phyloP scores from a whole-genome alignment of 2,113 vertebrate species.

The Oncorhynchus nerka region DNA sequence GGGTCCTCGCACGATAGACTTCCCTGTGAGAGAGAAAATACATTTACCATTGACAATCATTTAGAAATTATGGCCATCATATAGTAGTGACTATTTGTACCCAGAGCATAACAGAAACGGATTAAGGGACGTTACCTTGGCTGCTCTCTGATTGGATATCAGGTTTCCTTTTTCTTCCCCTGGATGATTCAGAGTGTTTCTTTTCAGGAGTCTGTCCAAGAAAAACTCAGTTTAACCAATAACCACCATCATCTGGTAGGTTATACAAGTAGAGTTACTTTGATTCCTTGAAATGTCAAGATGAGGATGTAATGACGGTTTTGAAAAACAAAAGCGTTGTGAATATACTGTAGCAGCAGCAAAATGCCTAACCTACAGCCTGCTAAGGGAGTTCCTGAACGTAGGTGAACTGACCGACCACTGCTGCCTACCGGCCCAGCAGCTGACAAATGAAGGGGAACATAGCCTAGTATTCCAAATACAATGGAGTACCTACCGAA shows the following conservation, averaged over 20 bases:
- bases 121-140: slow-evolving; percentile 79
- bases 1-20: slow-evolving; percentile 87
- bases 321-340: neutral
- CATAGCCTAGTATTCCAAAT: neutral
- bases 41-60: neutral
- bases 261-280: too few relatives aligned
- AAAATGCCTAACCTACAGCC: neutral
- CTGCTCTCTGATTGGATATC: slow-evolving; percentile 97
- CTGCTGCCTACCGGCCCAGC: neutral
- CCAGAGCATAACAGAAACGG: neutral
- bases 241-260: too few relatives aligned
- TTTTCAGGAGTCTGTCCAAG: slow-evolving; percentile 92
- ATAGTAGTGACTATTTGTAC: neutral
- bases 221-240: slow-evolving; percentile 3
- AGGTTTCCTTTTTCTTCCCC: slow-evolving; percentile 97
- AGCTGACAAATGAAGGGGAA: neutral
- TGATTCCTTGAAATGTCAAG: neutral
- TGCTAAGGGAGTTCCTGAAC: neutral
- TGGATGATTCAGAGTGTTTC: slow-evolving; percentile 91
- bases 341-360: too few relatives aligned
- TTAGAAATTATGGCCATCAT: neutral
- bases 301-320: neutral
- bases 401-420: neutral
- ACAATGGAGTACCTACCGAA: slow-evolving; percentile 48
- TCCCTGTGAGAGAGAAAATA: slow-evolving; percentile 76